Evolutionary conservation across 2,888 invertebrate genomes (phyloP), one percentile per base, ranked within the genome.

Genomic region (Drosophila peninsularis): DNA sequence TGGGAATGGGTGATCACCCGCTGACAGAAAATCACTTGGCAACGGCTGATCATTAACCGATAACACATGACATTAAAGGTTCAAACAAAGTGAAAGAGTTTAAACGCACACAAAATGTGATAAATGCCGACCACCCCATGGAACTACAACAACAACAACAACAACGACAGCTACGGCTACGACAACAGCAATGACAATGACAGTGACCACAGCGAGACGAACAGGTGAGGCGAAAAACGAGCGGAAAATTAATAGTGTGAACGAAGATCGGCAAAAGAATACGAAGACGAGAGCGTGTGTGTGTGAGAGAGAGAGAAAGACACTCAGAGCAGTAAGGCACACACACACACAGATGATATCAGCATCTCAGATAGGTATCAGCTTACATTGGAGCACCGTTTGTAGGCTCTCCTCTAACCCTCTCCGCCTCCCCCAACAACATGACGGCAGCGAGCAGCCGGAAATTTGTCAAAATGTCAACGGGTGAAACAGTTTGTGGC

Each of bases 401-500:
- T 62, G 44, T 53, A 61, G 39, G 9, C 55, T 37, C 39, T 19
- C 47, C 47, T 41, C 27, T 34, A 36, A 6, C 62, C 58, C 47
- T 54, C 45, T 32, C 37, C 47, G 53, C 36, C 47, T 44, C 61
- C 53, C 60, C 60, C 73, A 64, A 39, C 73, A 64, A 53, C 41
- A 78, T 73, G 83, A 78, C 68, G 77, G 89, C 83, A 85, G 90
- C 89, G 53, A 77, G 79, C 77, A 85, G 65, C 82, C 79, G 90
- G 79, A 80, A 90, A 91, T 91, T 91, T 91, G 90, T 91, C 90
- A 91, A 90, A 88, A 89, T 90, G 91, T 91, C 90, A 91, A 90
- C 90, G 90, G 88, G 88, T 89, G 81, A 83, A 89, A 82, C 82
- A 82, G 78, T 76, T 79, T 81, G 79, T 76, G 50, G 62, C 65